Evolutionary conservation across 1,140 invertebrate genomes (phyloP).

Genomic region (Drosophila mauritiana): DNA sequence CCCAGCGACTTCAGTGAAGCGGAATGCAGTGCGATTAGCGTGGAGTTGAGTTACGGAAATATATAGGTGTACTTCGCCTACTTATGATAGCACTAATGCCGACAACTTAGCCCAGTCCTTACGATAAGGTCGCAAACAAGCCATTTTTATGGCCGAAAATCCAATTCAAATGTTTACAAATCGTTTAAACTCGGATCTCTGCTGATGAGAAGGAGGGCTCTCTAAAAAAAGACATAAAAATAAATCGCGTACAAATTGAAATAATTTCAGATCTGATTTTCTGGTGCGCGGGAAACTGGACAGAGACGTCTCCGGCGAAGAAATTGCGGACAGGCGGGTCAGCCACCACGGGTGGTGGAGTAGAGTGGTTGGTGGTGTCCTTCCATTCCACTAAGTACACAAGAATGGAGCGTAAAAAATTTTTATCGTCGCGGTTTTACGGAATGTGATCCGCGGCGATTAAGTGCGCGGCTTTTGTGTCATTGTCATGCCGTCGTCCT

Average conservation of each 20-base stretch:
- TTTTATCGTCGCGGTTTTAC: slow-evolving; percentile 84
- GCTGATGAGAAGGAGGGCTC: slow-evolving; percentile 13
- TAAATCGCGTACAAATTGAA: slow-evolving; percentile 85
- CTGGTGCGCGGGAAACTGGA: slow-evolving; percentile 60
- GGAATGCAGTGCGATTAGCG: slow-evolving; percentile 74
- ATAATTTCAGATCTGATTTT: slow-evolving; percentile 84
- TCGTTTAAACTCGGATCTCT: slow-evolving; percentile 68
- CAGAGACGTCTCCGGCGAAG: slow-evolving; percentile 57
- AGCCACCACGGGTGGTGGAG: slow-evolving; percentile 50
- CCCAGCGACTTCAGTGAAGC: slow-evolving; percentile 46
- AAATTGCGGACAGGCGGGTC: slow-evolving; percentile 74
- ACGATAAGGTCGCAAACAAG: slow-evolving; percentile 77
- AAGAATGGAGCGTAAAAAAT: slow-evolving; percentile 83
- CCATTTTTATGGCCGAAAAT: slow-evolving; percentile 78
- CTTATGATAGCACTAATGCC: slow-evolving; percentile 56
- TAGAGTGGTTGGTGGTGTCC: slow-evolving; percentile 32
- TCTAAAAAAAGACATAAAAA: slow-evolving; percentile 78
- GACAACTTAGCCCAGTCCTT: slow-evolving; percentile 55
- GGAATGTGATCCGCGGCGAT: slow-evolving; percentile 84
- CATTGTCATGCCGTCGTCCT: slow-evolving; percentile 77
- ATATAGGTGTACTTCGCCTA: slow-evolving; percentile 67
- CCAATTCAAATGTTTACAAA: slow-evolving; percentile 84
- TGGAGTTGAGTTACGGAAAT: slow-evolving; percentile 36
- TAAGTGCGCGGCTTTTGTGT: slow-evolving; percentile 84
- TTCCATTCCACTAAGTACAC: slow-evolving; percentile 81